phyloP scores from a whole-genome alignment of 2,888 invertebrate species.

The Oscheius sp. region DNA sequence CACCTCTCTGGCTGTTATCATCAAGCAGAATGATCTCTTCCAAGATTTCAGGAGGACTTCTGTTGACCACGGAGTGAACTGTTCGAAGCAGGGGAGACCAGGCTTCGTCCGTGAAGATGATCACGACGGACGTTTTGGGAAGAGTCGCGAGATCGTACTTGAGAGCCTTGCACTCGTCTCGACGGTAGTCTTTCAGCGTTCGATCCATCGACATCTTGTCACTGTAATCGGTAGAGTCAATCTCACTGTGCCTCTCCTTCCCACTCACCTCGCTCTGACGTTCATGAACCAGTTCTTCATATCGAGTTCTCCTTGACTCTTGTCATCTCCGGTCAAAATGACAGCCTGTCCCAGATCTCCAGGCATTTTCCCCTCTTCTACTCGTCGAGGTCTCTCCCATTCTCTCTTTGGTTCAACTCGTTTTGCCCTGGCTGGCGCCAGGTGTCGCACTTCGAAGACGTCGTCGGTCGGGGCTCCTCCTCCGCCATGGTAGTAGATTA shows the following conservation, averaged over 20 bases:
- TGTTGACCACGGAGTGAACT: conserved; percentile 88
- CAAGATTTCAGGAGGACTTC: conserved; percentile 81
- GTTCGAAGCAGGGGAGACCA: conserved; percentile 83
- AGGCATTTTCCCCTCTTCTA: conserved; percentile 41
- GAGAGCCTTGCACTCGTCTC: conserved; percentile 75
- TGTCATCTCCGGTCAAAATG: conserved; percentile 54
- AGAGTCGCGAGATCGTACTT: conserved; percentile 77
- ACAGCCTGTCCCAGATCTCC: conserved; percentile 64
- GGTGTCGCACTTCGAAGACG: neutral
- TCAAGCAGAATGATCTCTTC: conserved; percentile 95
- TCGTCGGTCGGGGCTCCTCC: neutral
- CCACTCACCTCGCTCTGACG: conserved; percentile 59
- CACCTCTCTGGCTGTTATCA: conserved; percentile 83
- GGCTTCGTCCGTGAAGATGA: conserved; percentile 91
- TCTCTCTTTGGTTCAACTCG: neutral
- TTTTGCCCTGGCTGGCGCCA: neutral
- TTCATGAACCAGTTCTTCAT: conserved; percentile 72
- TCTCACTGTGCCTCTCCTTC: neutral
- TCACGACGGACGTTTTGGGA: conserved; percentile 73
- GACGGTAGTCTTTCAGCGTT: conserved; percentile 75
- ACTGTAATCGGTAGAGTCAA: conserved; percentile 70
- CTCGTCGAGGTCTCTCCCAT: neutral
- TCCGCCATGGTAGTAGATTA: conserved; percentile 1
- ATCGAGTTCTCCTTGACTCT: conserved; percentile 49
- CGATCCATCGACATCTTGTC: conserved; percentile 76